Evolutionary conservation across 2,113 vertebrate species (phyloP).

Genomic region (Oncorhynchus tshawytscha): DNA sequence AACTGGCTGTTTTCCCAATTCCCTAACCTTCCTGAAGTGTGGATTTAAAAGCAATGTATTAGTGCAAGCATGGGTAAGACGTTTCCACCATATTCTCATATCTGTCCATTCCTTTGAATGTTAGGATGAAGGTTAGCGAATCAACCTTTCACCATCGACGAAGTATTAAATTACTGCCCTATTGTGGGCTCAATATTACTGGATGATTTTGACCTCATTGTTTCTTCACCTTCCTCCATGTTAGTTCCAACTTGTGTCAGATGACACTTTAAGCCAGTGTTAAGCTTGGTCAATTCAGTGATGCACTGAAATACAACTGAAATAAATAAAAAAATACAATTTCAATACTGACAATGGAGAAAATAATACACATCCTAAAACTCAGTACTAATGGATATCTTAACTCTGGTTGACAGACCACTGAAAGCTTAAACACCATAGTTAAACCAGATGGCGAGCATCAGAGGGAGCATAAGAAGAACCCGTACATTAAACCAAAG

Average conservation of each 20-base stretch:
- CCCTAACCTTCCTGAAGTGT: neutral
- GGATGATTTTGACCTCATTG: neutral
- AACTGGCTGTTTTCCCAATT: neutral
- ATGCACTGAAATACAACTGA: slow-evolving; percentile 52
- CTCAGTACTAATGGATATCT: neutral
- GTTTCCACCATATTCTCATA: neutral
- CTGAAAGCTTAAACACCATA: neutral
- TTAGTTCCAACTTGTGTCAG: neutral
- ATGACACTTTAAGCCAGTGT: neutral
- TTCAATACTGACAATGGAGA: slow-evolving; percentile 31
- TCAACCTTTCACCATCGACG: no score
- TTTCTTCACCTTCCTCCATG: no score
- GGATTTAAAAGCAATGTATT: no score
- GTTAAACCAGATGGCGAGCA: no score
- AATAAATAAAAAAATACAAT: slow-evolving; percentile 16
- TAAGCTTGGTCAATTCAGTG: slow-evolving; percentile 46
- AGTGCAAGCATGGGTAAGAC: no score
- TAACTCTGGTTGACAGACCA: neutral
- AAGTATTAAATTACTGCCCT: neutral
- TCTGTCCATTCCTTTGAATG: neutral
- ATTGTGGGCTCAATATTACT: neutral
- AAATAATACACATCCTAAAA: neutral
- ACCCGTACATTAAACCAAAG: no score
- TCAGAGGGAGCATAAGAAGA: no score
- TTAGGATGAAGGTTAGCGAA: no score